Base-by-base conservation (phyloP, 2,797 vertebrate genomes). In the Sebastes dallii region DNA sequence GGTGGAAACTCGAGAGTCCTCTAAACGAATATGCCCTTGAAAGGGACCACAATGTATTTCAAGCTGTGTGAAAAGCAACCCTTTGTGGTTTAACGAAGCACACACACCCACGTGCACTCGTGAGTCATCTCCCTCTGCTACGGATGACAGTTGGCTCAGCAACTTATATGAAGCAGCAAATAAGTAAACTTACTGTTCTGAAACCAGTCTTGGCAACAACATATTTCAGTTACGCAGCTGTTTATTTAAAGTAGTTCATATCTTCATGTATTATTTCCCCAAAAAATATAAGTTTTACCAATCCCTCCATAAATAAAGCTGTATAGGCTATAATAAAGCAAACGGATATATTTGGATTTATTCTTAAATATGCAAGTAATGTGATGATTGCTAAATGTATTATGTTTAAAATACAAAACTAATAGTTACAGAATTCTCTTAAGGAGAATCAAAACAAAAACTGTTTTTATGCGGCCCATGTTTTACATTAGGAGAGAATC, bases 101-200 rank as follows among this genome's bases (percentile, higher is more conserved):
- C 18, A 8, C 36, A 82, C 84, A 50, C 79, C 81, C 81, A 78
- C 69, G 4, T 58, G 36, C 64, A 50, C 60, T 52, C 6, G 14
- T 84, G 81, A 84, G 14, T 89, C 83, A 82, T 80, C 73, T 73
- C 27, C 25, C 32, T 85, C 29, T 62, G 64, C 72, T 82, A 24
- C 64, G 70, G 66, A 29, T 82, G 70, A 86, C 82, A 81, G 52
- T 60, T 73, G 69, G 68, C 58, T 88, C 22, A 42, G 76, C 29
- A 71, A 81, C 61, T 62, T 55, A 42, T 32, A 61, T 39, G 27
- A 34, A 78, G 70, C 72, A 36, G 73, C 60, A 79, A 74, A 77
- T 62, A 64, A 67, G 24, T 72, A 50, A 76, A 66, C 32, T 55
- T 54, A 16, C 52, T 34, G 14, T 29, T 12, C 20, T 52, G 72